Evolutionary conservation across 2,888 invertebrate species (phyloP).

Genomic region (Drosophila gaucha): DNA sequence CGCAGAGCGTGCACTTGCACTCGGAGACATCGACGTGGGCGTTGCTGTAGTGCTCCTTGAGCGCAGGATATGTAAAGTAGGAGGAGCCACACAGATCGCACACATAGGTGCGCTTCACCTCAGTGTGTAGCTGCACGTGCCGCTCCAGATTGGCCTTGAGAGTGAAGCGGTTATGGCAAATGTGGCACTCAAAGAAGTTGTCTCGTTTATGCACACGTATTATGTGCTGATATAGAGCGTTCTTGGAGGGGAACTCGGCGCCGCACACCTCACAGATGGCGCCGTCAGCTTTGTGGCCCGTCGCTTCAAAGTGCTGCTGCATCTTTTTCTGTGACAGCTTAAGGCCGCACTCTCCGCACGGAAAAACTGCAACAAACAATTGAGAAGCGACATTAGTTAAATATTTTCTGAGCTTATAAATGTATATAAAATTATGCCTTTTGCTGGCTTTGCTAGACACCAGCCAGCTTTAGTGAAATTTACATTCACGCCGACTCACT

Average conservation of each 20-base stretch:
- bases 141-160: constrained; percentile 84
- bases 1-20: constrained; percentile 84
- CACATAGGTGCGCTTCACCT: constrained; percentile 84
- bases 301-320: constrained; percentile 84
- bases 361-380: constrained; percentile 73
- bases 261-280: constrained; percentile 85
- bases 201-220: constrained; percentile 84
- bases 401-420: not conserved
- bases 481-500: constrained; percentile 83
- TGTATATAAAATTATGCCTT: not conserved
- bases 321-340: constrained; percentile 83
- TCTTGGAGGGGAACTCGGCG: constrained; percentile 83
- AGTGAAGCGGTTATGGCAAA: constrained; percentile 84
- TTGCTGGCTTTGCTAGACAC: constrained; percentile 7
- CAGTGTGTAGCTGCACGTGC: constrained; percentile 84
- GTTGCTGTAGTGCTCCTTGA: constrained; percentile 84
- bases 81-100: constrained; percentile 84
- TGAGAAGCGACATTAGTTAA: not conserved
- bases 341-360: constrained; percentile 83
- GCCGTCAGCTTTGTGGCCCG: constrained; percentile 84
- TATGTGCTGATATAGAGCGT: constrained; percentile 84
- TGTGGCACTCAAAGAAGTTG: constrained; percentile 84
- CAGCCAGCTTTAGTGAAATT: constrained; percentile 69
- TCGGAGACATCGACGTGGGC: constrained; percentile 84
- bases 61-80: constrained; percentile 84